Conservation (phyloP, 1,140 invertebrate genomes). For the Cryptotermes secundus region DNA sequence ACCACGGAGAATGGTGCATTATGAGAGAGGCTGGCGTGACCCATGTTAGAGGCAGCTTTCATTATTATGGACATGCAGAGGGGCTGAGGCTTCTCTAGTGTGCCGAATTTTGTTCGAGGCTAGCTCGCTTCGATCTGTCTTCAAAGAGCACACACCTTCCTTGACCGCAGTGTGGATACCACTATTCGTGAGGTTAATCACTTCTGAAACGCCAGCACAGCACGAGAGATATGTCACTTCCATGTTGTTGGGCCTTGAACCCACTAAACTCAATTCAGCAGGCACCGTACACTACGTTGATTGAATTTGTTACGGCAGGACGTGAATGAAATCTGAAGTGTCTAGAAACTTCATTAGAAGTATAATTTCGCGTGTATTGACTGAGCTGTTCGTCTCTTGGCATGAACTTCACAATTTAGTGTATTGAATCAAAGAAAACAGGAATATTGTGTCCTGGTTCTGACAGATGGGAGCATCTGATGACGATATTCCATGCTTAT, state of each 20-base stretch:
- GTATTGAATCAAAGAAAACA: not conserved
- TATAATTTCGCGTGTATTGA: not conserved
- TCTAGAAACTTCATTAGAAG: not conserved
- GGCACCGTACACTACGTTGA: not conserved
- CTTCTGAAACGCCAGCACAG: not conserved
- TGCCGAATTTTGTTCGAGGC: not conserved
- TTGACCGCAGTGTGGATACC: not conserved
- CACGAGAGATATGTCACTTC: slow-evolving; percentile 5
- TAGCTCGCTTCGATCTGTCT: not conserved
- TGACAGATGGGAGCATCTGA: not conserved
- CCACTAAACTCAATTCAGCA: not conserved
- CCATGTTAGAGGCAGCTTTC: not conserved
- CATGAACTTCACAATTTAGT: not conserved
- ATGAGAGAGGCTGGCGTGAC: not conserved
- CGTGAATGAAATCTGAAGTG: not conserved
- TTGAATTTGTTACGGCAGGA: not conserved
- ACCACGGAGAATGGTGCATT: not conserved
- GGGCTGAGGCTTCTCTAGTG: not conserved
- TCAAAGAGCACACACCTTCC: not conserved
- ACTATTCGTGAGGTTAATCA: not conserved
- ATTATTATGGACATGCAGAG: not conserved
- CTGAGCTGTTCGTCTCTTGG: not conserved
- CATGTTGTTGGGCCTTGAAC: not conserved
- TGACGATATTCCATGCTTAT: not conserved
- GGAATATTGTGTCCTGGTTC: not conserved